Evolutionary conservation across 2,797 vertebrate genomes (phyloP), one percentile per base, ranked within the genome.

Genomic region (Scolopax bukidnonensis): DNA sequence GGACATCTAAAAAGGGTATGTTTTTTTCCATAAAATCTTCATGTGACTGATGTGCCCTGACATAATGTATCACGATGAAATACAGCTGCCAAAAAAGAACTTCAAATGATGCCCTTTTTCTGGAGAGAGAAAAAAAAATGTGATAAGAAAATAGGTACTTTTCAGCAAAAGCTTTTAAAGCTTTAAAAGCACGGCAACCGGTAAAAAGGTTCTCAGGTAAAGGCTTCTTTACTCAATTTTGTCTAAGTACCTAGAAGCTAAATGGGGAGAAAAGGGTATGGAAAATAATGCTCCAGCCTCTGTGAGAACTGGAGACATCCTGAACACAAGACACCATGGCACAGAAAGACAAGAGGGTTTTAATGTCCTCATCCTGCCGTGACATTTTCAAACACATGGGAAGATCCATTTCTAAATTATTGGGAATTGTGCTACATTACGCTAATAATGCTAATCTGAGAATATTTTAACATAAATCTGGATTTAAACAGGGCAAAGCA

Each of bases 1-100:
- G 85, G 87, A 67, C 91, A 80, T 74, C 84, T 92, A 63, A 85
- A 96, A 95, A 88, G 41, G 9, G 45, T 56, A 60, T 67, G n/a
- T 16, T 67, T 89, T 95, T 93, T 94, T 87, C 96, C 94, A 87
- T 96, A 96, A 95, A 97, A 96, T 89, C 77, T 97, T 97, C 95
- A 90, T 96, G 95, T 96, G 97, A 97, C 96, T 98, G 97, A 98
- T 98, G 97, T 98, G 97, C 96, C 89, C 92, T 95, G 94, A 95
- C 89, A 95, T 96, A 94, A 96, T 89, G 65, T 87, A 95, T 93
- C 91, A 87, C 78, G 48, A 93, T 95, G 93, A 97, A 97, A 95
- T 95, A 90, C 87, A 92, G 92, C 89, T 97, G 92, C 83, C 84
- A 96, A 89, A 95, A 94, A 95, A 85, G 84, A 95, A 75, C 88